Evolutionary conservation across 2,888 invertebrate species (phyloP), one percentile per base, ranked within the genome.

Genomic region (Cremastinae sp.): DNA sequence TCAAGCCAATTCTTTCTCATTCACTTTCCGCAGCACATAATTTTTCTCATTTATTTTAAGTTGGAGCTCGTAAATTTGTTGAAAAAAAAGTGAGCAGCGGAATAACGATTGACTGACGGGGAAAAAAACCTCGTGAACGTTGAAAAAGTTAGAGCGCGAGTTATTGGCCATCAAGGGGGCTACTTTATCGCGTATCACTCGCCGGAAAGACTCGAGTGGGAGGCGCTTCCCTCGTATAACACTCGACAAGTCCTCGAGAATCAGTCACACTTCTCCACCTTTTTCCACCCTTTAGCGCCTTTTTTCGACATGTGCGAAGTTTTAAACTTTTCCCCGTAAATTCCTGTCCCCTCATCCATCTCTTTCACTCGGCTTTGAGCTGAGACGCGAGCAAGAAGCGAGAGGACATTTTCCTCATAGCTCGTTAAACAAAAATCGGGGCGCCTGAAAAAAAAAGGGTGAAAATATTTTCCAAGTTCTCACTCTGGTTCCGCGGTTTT

Each of bases 131-230:
- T 12, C 45, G 18, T 12, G 28, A 28, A 28, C 28, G 28, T 28
- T 28, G 28, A 70, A 70, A 53, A 70, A 28, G 56, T 47, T 14
- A 18, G 61, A 14, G 41, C 72, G 51, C 28, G 64, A 36, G 43
- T 59, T 78, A 75, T 75, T 74, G 74, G 61, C 77, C 77, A 79
- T 79, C 78, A 78, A 49, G 74, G 74, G 28, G 71, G 69, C 65
- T 74, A 76, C 77, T 79, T 80, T 79, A 73, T 80, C 76, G 73
- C 69, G 66, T 53, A 45, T 61, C 38, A 68, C 45, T 79, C 49
- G 14, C 14, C 49, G 22, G 28, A 14, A 28, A 54, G 41, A 54
- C 54, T 64, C 51, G 58, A 70, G 56, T 28, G 9, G 28, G 34
- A 34, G 9, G 7, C 34, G 51, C 61, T 28, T 28, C 47, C 22